Percentiles rank a stretch among this genome's conserved stretches.
Evolutionary conservation across 2,888 invertebrate species (phyloP).

Genomic region (Diabrotica balteata): DNA sequence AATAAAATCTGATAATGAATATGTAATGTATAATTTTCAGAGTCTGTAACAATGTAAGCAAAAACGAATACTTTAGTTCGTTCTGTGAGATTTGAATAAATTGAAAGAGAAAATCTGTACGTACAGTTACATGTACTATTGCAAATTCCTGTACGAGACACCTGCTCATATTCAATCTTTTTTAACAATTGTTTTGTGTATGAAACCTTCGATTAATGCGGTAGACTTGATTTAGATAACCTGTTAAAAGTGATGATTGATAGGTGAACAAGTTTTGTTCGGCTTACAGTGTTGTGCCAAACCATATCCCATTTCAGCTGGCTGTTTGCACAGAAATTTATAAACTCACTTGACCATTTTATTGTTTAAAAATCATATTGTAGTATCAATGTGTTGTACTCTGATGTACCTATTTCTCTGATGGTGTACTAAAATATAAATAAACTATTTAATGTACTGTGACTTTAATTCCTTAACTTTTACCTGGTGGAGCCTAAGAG

Average conservation of each 20-base stretch:
- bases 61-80: no score
- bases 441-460: slow-evolving; percentile 56
- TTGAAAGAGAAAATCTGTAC: no score
- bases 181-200: no score
- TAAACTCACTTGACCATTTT: slow-evolving; percentile 49
- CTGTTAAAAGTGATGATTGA: slow-evolving; percentile 20
- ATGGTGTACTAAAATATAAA: slow-evolving; percentile 58
- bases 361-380: slow-evolving; percentile 56
- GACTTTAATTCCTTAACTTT: slow-evolving; percentile 21
- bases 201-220: slow-evolving; percentile 6
- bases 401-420: slow-evolving; percentile 60
- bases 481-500: not conserved
- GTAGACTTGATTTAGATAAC: slow-evolving; percentile 20
- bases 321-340: slow-evolving; percentile 39
- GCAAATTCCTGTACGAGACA: no score
- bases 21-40: no score
- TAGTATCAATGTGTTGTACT: slow-evolving; percentile 59
- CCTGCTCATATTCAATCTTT: no score
- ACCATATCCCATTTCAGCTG: slow-evolving; percentile 46
- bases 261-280: slow-evolving; percentile 25
- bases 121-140: no score
- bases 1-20: no score
- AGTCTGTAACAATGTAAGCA: no score
- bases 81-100: no score
- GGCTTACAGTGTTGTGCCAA: slow-evolving; percentile 58